Evolutionary conservation across 2,888 invertebrate species (phyloP).

Genomic region (Noctuana brunneofusca): DNA sequence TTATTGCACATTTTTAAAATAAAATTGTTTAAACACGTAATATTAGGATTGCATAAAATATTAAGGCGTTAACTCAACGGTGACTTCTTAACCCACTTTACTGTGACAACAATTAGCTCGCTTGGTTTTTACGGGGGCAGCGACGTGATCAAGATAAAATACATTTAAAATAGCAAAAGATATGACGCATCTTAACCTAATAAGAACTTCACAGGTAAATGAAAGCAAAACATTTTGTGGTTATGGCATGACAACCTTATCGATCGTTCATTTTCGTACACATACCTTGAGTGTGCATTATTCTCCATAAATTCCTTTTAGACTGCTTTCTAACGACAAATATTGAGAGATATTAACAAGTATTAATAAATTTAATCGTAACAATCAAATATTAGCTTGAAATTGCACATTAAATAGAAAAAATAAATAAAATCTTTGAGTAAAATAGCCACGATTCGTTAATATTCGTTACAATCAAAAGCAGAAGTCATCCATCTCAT

Average conservation of each 20-base stretch:
- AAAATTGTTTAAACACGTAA: too few species aligned
- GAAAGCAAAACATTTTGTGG: constrained; percentile 48
- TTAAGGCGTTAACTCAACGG: too few species aligned
- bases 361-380: constrained; percentile 44
- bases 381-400: constrained; percentile 46
- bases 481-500: constrained; percentile 52
- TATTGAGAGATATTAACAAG: constrained; percentile 46
- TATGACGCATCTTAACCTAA: constrained; percentile 35
- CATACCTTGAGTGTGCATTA: constrained; percentile 73
- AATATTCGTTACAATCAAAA: constrained; percentile 80
- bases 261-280: constrained; percentile 59
- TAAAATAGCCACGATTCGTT: constrained; percentile 77
- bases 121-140: neutral
- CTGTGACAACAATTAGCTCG: constrained; percentile 5
- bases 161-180: neutral
- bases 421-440: constrained; percentile 66
- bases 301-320: constrained; percentile 59
- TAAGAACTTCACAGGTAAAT: constrained; percentile 33
- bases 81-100: too few species aligned
- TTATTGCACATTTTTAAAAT: too few species aligned
- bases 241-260: constrained; percentile 73
- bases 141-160: neutral
- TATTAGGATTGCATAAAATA: too few species aligned
- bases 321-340: constrained; percentile 43
- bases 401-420: constrained; percentile 60